These are phyloP conservation scores for Dascillus cervinus DNA, from an alignment of 2,888 invertebrate species.

Conservation along the genomic window DNA sequence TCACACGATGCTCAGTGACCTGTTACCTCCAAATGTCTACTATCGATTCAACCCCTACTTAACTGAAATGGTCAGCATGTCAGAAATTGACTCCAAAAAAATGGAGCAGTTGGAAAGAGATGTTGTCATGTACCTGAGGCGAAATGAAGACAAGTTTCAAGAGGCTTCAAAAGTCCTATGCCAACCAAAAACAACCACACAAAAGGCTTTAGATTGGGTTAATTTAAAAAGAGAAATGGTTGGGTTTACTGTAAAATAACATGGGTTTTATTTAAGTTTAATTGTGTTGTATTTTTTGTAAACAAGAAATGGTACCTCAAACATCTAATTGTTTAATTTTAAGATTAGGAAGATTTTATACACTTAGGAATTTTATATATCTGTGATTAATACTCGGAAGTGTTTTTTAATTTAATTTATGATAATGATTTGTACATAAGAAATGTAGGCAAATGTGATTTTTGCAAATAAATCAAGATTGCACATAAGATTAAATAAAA, in stretches of 20 bases:
- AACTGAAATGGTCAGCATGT: conserved; percentile 69
- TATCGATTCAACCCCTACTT: conserved; percentile 85
- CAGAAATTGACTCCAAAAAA: conserved; percentile 68
- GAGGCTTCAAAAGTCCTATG: conserved; percentile 49
- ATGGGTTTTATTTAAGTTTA: too few relatives aligned
- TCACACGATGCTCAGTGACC: conserved; percentile 66
- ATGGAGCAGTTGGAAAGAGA: conserved; percentile 65
- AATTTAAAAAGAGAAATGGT: conserved; percentile 37
- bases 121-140: conserved; percentile 68
- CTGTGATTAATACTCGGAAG: too few relatives aligned
- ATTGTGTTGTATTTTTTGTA: too few relatives aligned
- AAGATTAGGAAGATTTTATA: too few relatives aligned
- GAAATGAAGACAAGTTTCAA: conserved; percentile 71
- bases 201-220: conserved; percentile 44
- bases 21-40: conserved; percentile 65
- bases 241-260: conserved; percentile 18
- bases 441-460: too few relatives aligned
- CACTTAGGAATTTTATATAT: too few relatives aligned
- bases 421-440: too few relatives aligned
- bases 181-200: conserved; percentile 36
- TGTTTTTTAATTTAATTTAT: too few relatives aligned
- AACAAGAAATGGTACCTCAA: too few relatives aligned
- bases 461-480: too few relatives aligned
- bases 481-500: too few relatives aligned
- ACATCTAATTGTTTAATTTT: too few relatives aligned